Percentiles rank a stretch among this genome's conserved stretches.
Evolutionary conservation across 2,888 invertebrate genomes (phyloP).

Genomic region (Pachliopta kotzebuea): DNA sequence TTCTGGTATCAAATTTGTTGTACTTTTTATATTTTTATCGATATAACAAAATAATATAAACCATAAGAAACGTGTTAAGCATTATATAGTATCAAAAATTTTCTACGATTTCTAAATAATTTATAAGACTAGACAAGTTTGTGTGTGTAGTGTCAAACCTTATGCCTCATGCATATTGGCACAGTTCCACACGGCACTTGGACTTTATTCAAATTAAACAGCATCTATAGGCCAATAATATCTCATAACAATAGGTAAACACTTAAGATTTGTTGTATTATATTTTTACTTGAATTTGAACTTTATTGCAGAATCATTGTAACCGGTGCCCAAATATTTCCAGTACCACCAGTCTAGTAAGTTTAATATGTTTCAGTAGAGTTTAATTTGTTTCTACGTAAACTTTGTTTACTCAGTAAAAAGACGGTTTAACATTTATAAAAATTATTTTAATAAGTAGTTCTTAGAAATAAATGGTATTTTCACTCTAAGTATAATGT

Average conservation of each 20-base stretch:
- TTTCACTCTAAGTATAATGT: too few species aligned
- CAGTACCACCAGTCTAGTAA: too few species aligned
- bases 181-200: slow-evolving; percentile 13
- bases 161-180: slow-evolving; percentile 14
- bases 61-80: too few species aligned
- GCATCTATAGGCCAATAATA: slow-evolving; percentile 12
- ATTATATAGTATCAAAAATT: too few species aligned
- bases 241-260: slow-evolving; percentile 15
- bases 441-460: background rate
- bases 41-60: too few species aligned
- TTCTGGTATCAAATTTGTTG: too few species aligned
- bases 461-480: too few species aligned
- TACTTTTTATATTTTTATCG: too few species aligned
- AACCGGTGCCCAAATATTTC: background rate
- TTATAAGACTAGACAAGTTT: background rate
- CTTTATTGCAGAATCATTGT: background rate
- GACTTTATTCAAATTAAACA: slow-evolving; percentile 22
- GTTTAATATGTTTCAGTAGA: too few species aligned
- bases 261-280: slow-evolving; percentile 2
- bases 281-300: background rate
- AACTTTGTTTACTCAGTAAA: background rate
- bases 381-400: too few species aligned
- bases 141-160: background rate
- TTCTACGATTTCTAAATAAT: too few species aligned
- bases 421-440: background rate